These are phyloP conservation scores for Drosophila ustulata DNA, from an alignment of 2,888 invertebrate species.

Conservation along the genomic window DNA sequence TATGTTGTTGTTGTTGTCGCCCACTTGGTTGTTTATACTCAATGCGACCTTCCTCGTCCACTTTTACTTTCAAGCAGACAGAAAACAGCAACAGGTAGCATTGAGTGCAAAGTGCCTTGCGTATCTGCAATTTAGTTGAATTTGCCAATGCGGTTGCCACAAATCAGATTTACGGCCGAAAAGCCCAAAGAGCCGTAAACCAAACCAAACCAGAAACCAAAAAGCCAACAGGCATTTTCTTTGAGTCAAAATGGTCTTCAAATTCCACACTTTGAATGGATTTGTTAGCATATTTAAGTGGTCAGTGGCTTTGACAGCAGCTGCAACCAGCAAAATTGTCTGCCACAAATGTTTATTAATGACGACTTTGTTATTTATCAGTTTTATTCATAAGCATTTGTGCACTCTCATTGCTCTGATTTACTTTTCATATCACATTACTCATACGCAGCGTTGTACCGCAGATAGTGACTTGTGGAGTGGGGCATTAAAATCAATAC, in stretches of 20 bases:
- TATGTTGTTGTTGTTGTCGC: constrained; percentile 17
- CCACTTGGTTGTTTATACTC: constrained; percentile 33
- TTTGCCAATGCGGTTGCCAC: constrained; percentile 22
- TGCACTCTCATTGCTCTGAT: constrained; percentile 34
- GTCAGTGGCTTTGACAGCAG: constrained; percentile 45
- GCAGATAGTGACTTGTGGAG: neutral
- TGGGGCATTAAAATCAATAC: constrained; percentile 64
- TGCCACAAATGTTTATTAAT: constrained; percentile 68
- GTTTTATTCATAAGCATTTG: constrained; percentile 38
- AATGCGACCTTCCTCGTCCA: neutral
- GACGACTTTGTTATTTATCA: constrained; percentile 57
- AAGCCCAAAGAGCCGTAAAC: neutral
- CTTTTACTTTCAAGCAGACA: neutral
- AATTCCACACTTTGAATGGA: constrained; percentile 46
- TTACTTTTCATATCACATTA: constrained; percentile 40
- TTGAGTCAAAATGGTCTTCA: constrained; percentile 36
- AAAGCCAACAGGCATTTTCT: constrained; percentile 41
- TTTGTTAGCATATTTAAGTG: constrained; percentile 51
- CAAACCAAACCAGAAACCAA: constrained; percentile 22
- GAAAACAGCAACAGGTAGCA: constrained; percentile 31
- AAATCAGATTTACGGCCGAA: constrained; percentile 60
- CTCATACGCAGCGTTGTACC: constrained; percentile 35
- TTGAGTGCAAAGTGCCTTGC: neutral
- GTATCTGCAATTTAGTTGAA: constrained; percentile 15
- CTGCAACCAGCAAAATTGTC: constrained; percentile 35